Evolutionary conservation across 2,888 invertebrate genomes (phyloP).

Genomic region (Morinoia aosen): DNA sequence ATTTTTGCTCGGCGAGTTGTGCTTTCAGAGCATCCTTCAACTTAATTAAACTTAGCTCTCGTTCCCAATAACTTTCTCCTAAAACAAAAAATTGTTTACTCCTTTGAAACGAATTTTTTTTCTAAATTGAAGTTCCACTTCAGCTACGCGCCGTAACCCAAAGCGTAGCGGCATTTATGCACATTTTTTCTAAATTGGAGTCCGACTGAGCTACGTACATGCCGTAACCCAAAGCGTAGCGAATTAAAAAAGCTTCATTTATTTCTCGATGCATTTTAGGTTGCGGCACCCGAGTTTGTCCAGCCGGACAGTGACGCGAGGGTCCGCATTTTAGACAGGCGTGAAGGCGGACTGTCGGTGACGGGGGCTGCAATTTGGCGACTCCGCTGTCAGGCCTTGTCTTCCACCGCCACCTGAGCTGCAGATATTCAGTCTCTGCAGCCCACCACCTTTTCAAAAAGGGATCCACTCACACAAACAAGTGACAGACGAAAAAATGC

Average conservation of each 20-base stretch:
- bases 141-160: no score
- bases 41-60: no score
- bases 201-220: background rate
- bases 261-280: background rate
- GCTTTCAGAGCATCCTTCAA: no score
- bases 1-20: no score
- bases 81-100: no score
- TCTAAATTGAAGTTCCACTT: no score
- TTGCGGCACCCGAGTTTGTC: background rate
- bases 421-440: background rate
- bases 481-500: background rate
- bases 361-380: background rate
- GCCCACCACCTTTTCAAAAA: background rate
- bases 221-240: background rate
- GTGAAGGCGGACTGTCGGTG: background rate
- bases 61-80: no score
- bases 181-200: background rate
- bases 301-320: background rate
- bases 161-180: background rate
- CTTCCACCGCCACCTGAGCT: background rate
- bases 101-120: no score
- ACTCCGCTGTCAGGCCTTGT: background rate
- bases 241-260: background rate
- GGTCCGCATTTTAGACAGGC: constrained; percentile 2
- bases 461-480: background rate